Conservation (phyloP, 1,140 invertebrate genomes). For the Drosophila sp. region DNA sequence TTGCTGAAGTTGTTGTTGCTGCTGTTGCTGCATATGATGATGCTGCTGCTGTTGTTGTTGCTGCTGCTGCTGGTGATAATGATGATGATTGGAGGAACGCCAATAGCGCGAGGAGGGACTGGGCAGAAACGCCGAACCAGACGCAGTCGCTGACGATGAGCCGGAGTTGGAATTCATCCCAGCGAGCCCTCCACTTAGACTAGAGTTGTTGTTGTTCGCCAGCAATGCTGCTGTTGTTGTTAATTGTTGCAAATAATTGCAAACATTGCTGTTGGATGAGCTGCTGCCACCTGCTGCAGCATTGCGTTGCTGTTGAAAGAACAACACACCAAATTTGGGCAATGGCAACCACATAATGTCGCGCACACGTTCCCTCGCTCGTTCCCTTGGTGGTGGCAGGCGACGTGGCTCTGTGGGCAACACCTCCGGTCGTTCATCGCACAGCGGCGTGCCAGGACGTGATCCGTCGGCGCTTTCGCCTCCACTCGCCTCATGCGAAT, state of each 20-base stretch:
- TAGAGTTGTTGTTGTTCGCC: conserved; percentile 72
- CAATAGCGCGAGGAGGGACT: conserved; percentile 76
- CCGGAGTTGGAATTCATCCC: conserved; percentile 23
- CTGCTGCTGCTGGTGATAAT: conserved; percentile 69
- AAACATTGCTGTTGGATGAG: conserved; percentile 13
- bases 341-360: conserved; percentile 92
- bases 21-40: conserved; percentile 71
- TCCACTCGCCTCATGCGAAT: conserved; percentile 83
- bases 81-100: conserved; percentile 76
- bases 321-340: conserved; percentile 93
- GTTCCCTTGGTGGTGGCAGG: conserved; percentile 87
- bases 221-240: conserved; percentile 22
- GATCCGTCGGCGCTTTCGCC: conserved; percentile 86
- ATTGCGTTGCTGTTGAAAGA: conserved; percentile 85
- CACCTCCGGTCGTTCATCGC: conserved; percentile 92
- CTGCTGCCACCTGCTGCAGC: conserved; percentile 42
- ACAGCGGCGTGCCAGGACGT: conserved; percentile 92
- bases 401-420: conserved; percentile 89
- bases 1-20: conserved; percentile 46
- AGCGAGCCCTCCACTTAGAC: conserved; percentile 63
- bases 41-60: conserved; percentile 42
- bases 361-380: conserved; percentile 87
- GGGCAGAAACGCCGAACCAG: conserved; percentile 62
- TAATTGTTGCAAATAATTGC: conserved; percentile 55
- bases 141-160: conserved; percentile 37